Conservation (phyloP, 2,797 vertebrate species). For the Chelidonichthys spinosus region DNA sequence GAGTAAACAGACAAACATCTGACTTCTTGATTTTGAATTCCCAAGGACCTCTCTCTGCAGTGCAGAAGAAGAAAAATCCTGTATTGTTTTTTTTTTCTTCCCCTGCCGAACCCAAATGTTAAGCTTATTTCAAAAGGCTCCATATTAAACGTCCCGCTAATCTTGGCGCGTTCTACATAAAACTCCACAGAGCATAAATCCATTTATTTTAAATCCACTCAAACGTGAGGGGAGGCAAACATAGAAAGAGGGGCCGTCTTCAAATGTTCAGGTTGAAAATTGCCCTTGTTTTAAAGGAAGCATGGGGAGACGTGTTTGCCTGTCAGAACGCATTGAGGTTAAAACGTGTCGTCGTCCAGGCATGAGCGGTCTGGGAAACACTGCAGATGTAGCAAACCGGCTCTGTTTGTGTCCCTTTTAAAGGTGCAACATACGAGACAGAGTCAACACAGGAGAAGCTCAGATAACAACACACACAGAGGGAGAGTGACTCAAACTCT, state of each 20-base stretch:
- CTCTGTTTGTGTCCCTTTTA: not conserved
- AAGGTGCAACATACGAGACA: no score
- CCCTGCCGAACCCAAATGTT: constrained; percentile 58
- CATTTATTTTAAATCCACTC: constrained; percentile 40
- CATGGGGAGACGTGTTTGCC: constrained; percentile 18
- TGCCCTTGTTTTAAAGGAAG: constrained; percentile 28
- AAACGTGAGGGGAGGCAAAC: constrained; percentile 37
- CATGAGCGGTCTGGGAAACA: constrained; percentile 1
- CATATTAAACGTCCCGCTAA: constrained; percentile 75
- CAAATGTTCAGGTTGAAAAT: constrained; percentile 46
- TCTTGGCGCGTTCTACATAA: constrained; percentile 64
- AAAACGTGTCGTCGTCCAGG: not conserved
- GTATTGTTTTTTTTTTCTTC: constrained; percentile 14
- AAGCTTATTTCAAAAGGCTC: constrained; percentile 74
- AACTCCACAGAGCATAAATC: constrained; percentile 66
- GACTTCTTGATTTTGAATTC: constrained; percentile 62
- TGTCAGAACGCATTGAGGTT: constrained; percentile 20
- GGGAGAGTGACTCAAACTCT: no score
- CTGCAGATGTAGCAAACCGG: constrained; percentile 7
- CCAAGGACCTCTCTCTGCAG: constrained; percentile 40
- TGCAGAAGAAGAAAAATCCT: constrained; percentile 50
- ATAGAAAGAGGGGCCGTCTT: constrained; percentile 33
- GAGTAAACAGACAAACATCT: constrained; percentile 60
- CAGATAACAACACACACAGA: no score
- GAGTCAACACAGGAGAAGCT: no score